Conservation (phyloP, 2,888 invertebrate species). For the Carabus problematicus region DNA sequence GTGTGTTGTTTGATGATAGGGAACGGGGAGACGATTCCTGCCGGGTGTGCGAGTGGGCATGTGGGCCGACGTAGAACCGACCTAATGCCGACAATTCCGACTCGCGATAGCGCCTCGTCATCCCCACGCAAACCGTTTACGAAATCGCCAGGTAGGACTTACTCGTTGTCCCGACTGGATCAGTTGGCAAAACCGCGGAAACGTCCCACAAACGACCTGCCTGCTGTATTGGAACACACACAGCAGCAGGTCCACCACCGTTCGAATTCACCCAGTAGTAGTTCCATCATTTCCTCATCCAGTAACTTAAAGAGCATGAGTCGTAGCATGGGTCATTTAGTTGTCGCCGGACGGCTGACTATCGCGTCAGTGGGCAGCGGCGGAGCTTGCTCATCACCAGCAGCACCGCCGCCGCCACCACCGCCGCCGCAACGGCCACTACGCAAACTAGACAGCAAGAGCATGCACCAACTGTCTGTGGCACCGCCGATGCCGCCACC, state of each 20-base stretch:
- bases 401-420: constrained; percentile 51
- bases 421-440: constrained; percentile 57
- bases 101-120: constrained; percentile 67
- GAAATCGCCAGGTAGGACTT: constrained; percentile 80
- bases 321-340: constrained; percentile 77
- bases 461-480: constrained; percentile 57
- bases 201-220: constrained; percentile 59
- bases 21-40: constrained; percentile 56
- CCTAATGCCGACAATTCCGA: constrained; percentile 88
- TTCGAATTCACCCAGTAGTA: constrained; percentile 50
- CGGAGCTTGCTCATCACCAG: constrained; percentile 50
- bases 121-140: constrained; percentile 61
- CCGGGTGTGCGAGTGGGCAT: constrained; percentile 72
- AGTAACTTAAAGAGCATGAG: constrained; percentile 61
- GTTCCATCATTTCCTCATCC: constrained; percentile 55
- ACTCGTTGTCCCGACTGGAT: constrained; percentile 93
- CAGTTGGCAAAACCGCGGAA: constrained; percentile 76
- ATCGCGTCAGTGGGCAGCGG: constrained; percentile 47
- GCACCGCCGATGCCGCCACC: constrained; percentile 54
- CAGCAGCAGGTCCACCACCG: constrained; percentile 46
- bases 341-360: constrained; percentile 53
- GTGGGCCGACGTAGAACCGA: constrained; percentile 88
- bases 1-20: constrained; percentile 20
- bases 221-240: constrained; percentile 52
- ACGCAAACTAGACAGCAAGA: constrained; percentile 58